phyloP scores from a whole-genome alignment of 2,888 invertebrate species.

The Drosophila dives region DNA sequence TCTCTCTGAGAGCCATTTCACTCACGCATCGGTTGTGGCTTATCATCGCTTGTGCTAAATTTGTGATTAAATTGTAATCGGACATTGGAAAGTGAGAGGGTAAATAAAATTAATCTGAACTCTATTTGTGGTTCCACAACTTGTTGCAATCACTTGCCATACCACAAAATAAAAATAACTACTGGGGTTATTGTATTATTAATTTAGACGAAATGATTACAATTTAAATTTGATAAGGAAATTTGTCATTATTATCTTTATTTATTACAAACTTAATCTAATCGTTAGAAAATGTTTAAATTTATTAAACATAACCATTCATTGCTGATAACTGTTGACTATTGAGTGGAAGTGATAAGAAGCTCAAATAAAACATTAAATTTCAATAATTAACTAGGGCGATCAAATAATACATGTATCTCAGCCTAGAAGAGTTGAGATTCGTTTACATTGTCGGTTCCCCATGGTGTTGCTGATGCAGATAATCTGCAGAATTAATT shows the following conservation, averaged over 20 bases:
- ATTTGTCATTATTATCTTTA: neutral
- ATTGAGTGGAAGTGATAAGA: conserved; percentile 19
- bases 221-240: neutral
- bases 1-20: conserved; percentile 23
- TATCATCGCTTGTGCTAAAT: conserved; percentile 31
- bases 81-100: conserved; percentile 12
- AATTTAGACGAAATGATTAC: neutral
- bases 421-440: conserved; percentile 15
- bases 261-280: neutral
- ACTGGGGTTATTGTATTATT: neutral
- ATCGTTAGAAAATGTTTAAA: conserved; percentile 5
- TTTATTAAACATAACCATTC: conserved; percentile 10
- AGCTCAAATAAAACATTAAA: neutral
- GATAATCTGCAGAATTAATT: conserved; percentile 54
- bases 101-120: conserved; percentile 46
- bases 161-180: neutral
- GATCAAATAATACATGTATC: conserved; percentile 1
- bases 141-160: conserved; percentile 2
- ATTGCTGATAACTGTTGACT: conserved; percentile 20
- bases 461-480: conserved; percentile 14
- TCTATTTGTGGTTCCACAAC: conserved; percentile 8
- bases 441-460: conserved; percentile 13
- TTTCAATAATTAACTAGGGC: conserved; percentile 12
- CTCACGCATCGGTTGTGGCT: conserved; percentile 27
- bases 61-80: conserved; percentile 26